Percentiles rank a stretch among this genome's conserved stretches.
Evolutionary conservation across 2,888 invertebrate species (phyloP).

Genomic region (Cactoblastis cactorum): DNA sequence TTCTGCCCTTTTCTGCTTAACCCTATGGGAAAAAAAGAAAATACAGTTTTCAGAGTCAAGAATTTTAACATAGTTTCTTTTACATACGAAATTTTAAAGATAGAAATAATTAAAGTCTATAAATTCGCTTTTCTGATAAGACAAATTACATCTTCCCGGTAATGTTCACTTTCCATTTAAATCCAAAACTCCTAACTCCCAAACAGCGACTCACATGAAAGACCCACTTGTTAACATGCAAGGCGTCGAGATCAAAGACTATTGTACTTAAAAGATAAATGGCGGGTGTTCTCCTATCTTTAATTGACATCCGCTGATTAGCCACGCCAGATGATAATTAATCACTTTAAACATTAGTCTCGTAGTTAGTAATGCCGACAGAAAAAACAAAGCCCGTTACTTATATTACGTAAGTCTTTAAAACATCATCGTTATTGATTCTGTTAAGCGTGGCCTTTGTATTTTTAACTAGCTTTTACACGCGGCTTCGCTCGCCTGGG

Average conservation of each 20-base stretch:
- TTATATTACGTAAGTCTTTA: not conserved
- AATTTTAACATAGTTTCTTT: no score
- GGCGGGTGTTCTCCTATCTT: conserved; percentile 7
- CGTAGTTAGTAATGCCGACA: not conserved
- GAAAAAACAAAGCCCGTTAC: not conserved
- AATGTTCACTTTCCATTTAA: not conserved
- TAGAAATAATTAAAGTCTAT: no score
- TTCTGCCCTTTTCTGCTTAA: no score
- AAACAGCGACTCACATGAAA: not conserved
- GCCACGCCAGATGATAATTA: not conserved
- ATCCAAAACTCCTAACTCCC: not conserved
- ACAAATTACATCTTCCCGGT: no score
- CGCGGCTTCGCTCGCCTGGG: no score
- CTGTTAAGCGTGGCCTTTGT: not conserved
- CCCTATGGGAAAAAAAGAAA: no score
- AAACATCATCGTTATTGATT: not conserved
- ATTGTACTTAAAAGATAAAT: conserved; percentile 12
- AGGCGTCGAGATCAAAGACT: conserved; percentile 8
- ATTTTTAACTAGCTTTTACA: no score
- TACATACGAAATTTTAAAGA: no score
- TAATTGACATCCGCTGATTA: conserved; percentile 15
- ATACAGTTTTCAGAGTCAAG: no score
- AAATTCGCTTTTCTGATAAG: no score
- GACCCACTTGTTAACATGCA: conserved; percentile 1
- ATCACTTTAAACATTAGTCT: conserved; percentile 2